These are phyloP conservation scores for Liparis tanakae DNA, from an alignment of 2,797 vertebrate species.

Conservation along the genomic window DNA sequence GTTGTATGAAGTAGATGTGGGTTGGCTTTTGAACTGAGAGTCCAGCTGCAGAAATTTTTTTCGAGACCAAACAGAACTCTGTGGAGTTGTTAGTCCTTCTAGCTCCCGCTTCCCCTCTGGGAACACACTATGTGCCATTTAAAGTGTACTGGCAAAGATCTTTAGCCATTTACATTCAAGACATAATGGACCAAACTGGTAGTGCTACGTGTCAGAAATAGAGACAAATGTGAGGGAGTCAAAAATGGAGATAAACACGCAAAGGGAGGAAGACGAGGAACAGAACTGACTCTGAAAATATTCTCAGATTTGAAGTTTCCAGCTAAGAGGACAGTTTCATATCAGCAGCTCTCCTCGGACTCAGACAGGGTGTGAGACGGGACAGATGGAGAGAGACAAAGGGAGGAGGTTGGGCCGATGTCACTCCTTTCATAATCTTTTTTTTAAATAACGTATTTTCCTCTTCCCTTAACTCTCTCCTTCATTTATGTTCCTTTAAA, in stretches of 20 bases:
- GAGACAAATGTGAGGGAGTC: background rate
- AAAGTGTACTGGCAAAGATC: background rate
- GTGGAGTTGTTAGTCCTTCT: conserved; percentile 4
- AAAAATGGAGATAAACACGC: conserved; percentile 6
- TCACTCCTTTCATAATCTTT: conserved; percentile 18
- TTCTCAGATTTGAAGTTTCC: conserved; percentile 15
- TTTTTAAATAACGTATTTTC: background rate
- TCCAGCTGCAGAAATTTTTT: background rate
- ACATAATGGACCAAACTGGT: background rate
- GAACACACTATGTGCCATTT: conserved; percentile 13
- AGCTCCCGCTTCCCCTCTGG: background rate
- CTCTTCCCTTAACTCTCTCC: background rate
- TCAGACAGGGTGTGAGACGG: conserved; percentile 10
- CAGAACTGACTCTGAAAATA: conserved; percentile 1
- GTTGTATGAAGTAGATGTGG: background rate
- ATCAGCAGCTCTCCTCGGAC: conserved; percentile 11
- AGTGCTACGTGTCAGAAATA: conserved; percentile 1
- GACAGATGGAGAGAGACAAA: conserved; percentile 1
- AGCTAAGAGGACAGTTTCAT: conserved; percentile 11
- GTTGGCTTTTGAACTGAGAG: conserved; percentile 3
- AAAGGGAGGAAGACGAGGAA: background rate
- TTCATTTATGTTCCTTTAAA: background rate
- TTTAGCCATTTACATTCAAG: background rate
- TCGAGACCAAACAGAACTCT: background rate
- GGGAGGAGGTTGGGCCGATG: background rate